These are phyloP conservation scores for Montipora sp. DNA, from an alignment of 64 coral and sea anemone genomes.

Conservation along the genomic window DNA sequence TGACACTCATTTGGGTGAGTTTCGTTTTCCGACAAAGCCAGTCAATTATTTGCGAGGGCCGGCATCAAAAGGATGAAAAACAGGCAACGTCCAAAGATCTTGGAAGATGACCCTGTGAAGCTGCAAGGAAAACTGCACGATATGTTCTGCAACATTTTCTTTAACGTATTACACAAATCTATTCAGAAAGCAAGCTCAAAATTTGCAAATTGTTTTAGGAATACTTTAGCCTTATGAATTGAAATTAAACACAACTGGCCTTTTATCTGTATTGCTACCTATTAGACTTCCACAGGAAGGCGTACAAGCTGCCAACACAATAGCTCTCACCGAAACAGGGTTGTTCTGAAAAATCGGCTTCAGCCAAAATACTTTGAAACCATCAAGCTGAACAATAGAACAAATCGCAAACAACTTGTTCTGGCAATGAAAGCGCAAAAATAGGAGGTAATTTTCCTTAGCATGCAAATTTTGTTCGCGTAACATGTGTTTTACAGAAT, in stretches of 20 bases:
- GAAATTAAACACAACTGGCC: background rate
- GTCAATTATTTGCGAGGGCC: constrained; percentile 15
- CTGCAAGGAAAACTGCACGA: background rate
- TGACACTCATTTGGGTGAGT: background rate
- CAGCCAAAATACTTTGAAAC: background rate
- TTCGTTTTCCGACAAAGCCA: constrained; percentile 20
- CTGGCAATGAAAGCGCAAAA: constrained; percentile 1
- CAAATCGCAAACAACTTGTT: background rate
- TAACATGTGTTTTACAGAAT: background rate
- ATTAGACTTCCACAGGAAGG: background rate
- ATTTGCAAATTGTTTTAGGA: background rate
- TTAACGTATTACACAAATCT: constrained; percentile 9
- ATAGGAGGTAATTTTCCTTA: background rate
- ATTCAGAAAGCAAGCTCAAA: background rate
- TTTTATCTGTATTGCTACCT: background rate
- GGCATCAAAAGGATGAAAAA: background rate
- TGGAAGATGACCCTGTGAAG: too few relatives aligned
- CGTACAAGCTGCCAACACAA: background rate
- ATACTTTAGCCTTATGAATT: background rate
- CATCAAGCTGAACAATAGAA: background rate
- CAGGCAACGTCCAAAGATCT: constrained; percentile 9
- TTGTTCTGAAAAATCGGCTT: background rate
- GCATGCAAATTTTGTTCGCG: background rate
- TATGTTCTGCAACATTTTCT: background rate
- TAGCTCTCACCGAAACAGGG: background rate